Conservation (phyloP, 2,888 invertebrate species). For the Antheraea yamamai region DNA sequence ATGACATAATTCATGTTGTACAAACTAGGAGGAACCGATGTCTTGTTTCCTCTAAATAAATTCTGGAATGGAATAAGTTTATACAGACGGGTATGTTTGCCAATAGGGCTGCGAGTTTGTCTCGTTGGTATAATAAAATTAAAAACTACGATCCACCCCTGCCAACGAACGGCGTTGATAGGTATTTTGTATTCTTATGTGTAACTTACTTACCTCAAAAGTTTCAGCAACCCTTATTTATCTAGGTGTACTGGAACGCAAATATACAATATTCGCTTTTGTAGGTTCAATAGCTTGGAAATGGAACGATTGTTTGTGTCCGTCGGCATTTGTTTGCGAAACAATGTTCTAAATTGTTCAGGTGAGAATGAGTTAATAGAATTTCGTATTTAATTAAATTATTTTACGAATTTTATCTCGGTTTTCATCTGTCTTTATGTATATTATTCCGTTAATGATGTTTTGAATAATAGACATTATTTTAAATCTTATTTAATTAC, state of each 20-base stretch:
- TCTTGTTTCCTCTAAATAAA: constrained; percentile 29
- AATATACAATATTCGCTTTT: constrained; percentile 15
- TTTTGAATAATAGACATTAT: background rate
- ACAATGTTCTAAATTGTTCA: constrained; percentile 6
- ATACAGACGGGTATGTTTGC: constrained; percentile 27
- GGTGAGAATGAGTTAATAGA: constrained; percentile 6
- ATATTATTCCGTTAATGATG: background rate
- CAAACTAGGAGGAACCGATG: constrained; percentile 24
- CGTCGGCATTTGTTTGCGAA: constrained; percentile 10
- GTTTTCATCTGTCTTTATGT: background rate
- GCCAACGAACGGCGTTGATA: constrained; percentile 22
- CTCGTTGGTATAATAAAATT: constrained; percentile 37
- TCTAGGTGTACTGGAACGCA: constrained; percentile 29
- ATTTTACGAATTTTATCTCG: background rate
- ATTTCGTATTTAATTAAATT: constrained; percentile 12
- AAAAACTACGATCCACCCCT: constrained; percentile 32
- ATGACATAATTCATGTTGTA: constrained; percentile 21
- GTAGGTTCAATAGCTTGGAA: constrained; percentile 10
- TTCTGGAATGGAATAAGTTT: constrained; percentile 31
- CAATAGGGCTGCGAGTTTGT: constrained; percentile 29
- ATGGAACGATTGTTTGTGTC: constrained; percentile 10
- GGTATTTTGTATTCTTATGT: constrained; percentile 34
- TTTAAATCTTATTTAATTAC: background rate
- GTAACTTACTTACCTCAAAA: constrained; percentile 29
- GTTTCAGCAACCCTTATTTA: constrained; percentile 25